A percentile compares a stretch with the other conserved stretches of the same genome.
Evolutionary conservation across 1,140 invertebrate genomes (phyloP).

Genomic region (Carcinoscorpius rotundicauda): DNA sequence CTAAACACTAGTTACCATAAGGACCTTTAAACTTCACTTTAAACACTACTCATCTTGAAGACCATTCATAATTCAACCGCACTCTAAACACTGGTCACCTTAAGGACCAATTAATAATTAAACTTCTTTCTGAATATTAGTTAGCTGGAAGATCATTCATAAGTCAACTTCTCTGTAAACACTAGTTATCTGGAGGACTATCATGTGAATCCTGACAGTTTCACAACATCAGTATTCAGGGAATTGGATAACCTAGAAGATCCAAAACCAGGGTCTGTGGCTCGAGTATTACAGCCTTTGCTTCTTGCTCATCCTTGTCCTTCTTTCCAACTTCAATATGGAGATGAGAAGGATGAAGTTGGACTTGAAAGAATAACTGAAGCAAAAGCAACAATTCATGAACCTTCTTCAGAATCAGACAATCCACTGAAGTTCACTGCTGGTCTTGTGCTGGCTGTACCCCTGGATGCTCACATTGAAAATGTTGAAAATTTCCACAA

Average conservation of each 20-base stretch:
- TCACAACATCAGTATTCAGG: slow-evolving; percentile 62
- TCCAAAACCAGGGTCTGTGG: slow-evolving; percentile 68
- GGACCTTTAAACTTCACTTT: too few relatives aligned
- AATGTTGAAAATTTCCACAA: slow-evolving; percentile 58
- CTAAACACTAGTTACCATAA: too few relatives aligned
- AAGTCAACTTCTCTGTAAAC: neutral
- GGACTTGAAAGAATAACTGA: slow-evolving; percentile 17
- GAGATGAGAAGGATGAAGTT: slow-evolving; percentile 27
- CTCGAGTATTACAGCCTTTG: slow-evolving; percentile 64
- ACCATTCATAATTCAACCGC: too few relatives aligned
- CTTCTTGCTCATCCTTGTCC: slow-evolving; percentile 38
- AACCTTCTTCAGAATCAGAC: slow-evolving; percentile 70
- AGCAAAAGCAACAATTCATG: slow-evolving; percentile 65
- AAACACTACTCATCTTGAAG: too few relatives aligned
- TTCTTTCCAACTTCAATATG: slow-evolving; percentile 13
- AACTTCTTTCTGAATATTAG: too few relatives aligned
- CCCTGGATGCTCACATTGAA: slow-evolving; percentile 69
- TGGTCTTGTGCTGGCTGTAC: slow-evolving; percentile 72
- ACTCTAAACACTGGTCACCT: too few relatives aligned
- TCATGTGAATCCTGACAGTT: slow-evolving; percentile 52
- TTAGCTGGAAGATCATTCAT: slow-evolving; percentile 9
- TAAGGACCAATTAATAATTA: too few relatives aligned
- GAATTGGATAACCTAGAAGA: slow-evolving; percentile 63
- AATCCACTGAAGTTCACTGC: slow-evolving; percentile 84
- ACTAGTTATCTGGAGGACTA: slow-evolving; percentile 30